Evolutionary conservation across 2,888 invertebrate genomes (phyloP).

Genomic region (Mechanitis messenoides): DNA sequence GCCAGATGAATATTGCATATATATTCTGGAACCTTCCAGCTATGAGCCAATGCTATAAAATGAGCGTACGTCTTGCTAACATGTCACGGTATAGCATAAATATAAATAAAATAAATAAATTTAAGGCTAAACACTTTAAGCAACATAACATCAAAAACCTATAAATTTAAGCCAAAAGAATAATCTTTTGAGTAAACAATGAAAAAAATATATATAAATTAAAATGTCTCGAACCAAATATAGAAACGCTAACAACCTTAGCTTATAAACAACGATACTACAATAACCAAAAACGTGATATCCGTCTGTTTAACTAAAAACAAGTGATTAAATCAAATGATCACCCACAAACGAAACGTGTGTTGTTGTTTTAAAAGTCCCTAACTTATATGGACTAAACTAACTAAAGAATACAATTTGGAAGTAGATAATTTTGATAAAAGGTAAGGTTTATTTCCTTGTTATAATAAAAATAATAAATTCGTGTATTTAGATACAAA

Average conservation of each 20-base stretch:
- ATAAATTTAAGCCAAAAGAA: not conserved
- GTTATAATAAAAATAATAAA: no score
- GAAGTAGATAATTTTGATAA: constrained; percentile 37
- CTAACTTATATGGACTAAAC: constrained; percentile 41
- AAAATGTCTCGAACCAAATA: constrained; percentile 12
- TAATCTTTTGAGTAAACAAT: constrained; percentile 14
- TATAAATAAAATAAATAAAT: constrained; percentile 3
- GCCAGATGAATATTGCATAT: constrained; percentile 44
- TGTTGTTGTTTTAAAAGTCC: constrained; percentile 52
- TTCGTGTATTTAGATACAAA: no score
- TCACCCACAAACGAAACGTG: constrained; percentile 63
- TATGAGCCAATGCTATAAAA: constrained; percentile 21
- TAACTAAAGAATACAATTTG: constrained; percentile 43
- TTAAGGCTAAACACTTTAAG: not conserved
- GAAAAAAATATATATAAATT: constrained; percentile 10
- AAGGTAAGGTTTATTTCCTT: no score
- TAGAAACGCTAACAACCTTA: constrained; percentile 14
- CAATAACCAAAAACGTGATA: constrained; percentile 52
- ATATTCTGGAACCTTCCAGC: constrained; percentile 22
- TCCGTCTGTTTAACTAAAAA: constrained; percentile 51
- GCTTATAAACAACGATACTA: constrained; percentile 22
- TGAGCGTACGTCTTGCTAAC: not conserved
- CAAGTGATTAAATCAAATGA: constrained; percentile 43
- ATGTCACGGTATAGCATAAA: constrained; percentile 2
- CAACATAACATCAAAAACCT: not conserved